Conservation (phyloP, 2,888 invertebrate species). For the Dolomedes plantarius region DNA sequence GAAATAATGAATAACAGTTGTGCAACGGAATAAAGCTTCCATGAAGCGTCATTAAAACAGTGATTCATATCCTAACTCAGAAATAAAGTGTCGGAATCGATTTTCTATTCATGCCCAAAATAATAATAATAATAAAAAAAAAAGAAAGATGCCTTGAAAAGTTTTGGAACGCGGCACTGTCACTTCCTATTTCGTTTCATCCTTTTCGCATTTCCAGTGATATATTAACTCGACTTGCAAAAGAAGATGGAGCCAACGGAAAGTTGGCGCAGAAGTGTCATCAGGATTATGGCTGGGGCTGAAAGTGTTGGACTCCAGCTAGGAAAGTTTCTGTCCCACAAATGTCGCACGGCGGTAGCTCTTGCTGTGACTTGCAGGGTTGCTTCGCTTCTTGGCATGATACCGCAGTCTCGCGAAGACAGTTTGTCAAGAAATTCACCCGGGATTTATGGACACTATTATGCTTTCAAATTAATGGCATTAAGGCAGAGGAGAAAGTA, state of each 20-base stretch:
- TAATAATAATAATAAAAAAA: too few species aligned
- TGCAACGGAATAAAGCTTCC: too few species aligned
- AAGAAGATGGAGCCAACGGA: constrained; percentile 1
- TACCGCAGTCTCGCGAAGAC: too few species aligned
- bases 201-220: background rate
- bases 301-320: constrained; percentile 61
- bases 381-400: background rate
- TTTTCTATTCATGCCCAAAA: background rate
- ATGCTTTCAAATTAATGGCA: too few species aligned
- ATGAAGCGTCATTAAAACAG: background rate
- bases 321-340: constrained; percentile 57
- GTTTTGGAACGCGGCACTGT: background rate
- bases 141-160: background rate
- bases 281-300: constrained; percentile 1
- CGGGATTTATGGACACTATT: too few species aligned
- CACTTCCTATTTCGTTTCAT: background rate
- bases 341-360: constrained; percentile 36
- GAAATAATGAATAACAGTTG: too few species aligned
- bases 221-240: background rate
- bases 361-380: constrained; percentile 58
- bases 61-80: background rate
- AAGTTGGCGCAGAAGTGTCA: constrained; percentile 35
- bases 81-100: background rate
- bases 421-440: too few species aligned
- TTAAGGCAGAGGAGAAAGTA: too few species aligned